These are phyloP conservation scores for Poecilobothrus nobilitatus DNA, from an alignment of 2,888 invertebrate species.

Conservation along the genomic window DNA sequence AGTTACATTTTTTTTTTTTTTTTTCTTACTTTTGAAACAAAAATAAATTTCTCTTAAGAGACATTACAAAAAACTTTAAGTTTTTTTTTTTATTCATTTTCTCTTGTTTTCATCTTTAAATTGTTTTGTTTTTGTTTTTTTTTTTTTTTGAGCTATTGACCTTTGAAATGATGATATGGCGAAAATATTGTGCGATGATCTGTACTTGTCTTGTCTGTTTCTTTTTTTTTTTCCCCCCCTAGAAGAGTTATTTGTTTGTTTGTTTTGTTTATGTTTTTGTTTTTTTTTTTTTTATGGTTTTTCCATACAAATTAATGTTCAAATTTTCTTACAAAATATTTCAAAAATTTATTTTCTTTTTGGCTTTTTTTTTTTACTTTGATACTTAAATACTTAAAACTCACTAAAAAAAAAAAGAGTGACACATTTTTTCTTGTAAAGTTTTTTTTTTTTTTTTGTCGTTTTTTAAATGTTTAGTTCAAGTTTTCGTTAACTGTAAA, in stretches of 20 bases:
- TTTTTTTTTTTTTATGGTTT: too few species aligned
- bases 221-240: too few species aligned
- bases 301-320: not conserved
- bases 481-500: not conserved
- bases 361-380: not conserved
- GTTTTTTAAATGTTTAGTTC: too few species aligned
- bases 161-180: not conserved
- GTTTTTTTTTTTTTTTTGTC: not conserved
- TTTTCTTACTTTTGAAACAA: too few species aligned
- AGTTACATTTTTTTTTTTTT: too few species aligned
- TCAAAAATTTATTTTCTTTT: not conserved
- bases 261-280: too few species aligned
- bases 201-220: too few species aligned
- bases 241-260: too few species aligned
- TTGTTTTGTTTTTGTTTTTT: not conserved
- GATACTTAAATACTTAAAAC: too few species aligned
- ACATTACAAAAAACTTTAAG: not conserved
- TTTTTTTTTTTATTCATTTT: too few species aligned
- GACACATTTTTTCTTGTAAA: not conserved
- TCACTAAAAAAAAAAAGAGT: not conserved
- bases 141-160: not conserved
- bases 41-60: slow-evolving; percentile 2
- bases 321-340: not conserved
- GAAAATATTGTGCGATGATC: not conserved
- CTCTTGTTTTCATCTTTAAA: not conserved